phyloP scores from a whole-genome alignment of 2,888 invertebrate genomes.

The Drosophila borborema region DNA sequence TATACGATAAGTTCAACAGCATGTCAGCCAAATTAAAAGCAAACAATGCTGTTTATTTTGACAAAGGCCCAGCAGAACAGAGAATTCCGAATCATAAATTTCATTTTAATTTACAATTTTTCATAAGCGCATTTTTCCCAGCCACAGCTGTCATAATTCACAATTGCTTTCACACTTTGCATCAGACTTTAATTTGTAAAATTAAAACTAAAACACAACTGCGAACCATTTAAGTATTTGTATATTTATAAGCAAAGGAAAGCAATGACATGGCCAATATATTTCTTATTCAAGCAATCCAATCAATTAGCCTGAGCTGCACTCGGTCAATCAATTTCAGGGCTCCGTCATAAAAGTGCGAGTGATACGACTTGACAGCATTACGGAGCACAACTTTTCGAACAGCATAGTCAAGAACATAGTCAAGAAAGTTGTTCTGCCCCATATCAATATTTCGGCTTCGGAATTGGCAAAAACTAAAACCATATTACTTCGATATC shows the following conservation, averaged over 20 bases:
- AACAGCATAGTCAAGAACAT: constrained; percentile 11
- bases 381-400: constrained; percentile 50
- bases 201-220: background rate
- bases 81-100: background rate
- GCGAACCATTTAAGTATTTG: background rate
- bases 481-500: constrained; percentile 43
- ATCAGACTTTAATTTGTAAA: background rate
- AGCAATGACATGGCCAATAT: constrained; percentile 1
- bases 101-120: background rate
- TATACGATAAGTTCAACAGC: constrained; percentile 19
- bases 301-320: constrained; percentile 65
- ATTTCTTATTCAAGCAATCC: constrained; percentile 26
- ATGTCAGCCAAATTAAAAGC: background rate
- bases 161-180: background rate
- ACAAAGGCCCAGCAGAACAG: too few species aligned
- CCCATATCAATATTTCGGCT: background rate
- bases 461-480: constrained; percentile 1
- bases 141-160: background rate
- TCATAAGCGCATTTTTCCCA: background rate
- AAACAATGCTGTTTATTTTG: constrained; percentile 3
- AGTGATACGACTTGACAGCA: constrained; percentile 47
- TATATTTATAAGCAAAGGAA: background rate
- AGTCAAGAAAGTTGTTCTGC: constrained; percentile 8
- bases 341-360: constrained; percentile 17
- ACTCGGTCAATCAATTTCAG: constrained; percentile 52